Evolutionary conservation across 1,140 invertebrate species (phyloP).

Genomic region (Cephus cinctus): DNA sequence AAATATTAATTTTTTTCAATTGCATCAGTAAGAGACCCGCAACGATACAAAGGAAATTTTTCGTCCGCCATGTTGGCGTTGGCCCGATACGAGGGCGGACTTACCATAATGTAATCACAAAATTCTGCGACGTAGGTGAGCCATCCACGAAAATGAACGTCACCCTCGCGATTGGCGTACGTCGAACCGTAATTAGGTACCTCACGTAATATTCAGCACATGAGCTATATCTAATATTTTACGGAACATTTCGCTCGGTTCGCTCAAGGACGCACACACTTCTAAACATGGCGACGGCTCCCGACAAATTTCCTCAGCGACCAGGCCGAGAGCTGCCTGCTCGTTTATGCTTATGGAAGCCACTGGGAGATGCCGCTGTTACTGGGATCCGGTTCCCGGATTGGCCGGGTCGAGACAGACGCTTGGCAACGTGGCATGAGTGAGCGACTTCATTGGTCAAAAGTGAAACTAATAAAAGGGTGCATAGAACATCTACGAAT

Average conservation of each 20-base stretch:
- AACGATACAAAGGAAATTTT: constrained; percentile 57
- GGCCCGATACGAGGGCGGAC: constrained; percentile 45
- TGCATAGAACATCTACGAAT: constrained; percentile 16
- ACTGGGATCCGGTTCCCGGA: constrained; percentile 13
- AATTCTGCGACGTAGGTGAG: constrained; percentile 52
- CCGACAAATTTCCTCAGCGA: constrained; percentile 17
- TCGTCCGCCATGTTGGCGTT: constrained; percentile 61
- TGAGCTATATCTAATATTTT: constrained; percentile 56
- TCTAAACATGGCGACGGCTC: constrained; percentile 62
- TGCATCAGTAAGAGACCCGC: neutral
- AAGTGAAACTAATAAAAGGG: constrained; percentile 19
- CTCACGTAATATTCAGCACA: constrained; percentile 56
- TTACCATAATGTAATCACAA: constrained; percentile 66
- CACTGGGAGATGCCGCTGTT: constrained; percentile 32
- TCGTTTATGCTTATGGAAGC: constrained; percentile 16
- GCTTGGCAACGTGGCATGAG: constrained; percentile 34
- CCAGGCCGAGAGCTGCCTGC: constrained; percentile 14
- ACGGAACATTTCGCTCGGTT: constrained; percentile 53
- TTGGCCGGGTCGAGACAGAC: constrained; percentile 20
- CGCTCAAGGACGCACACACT: constrained; percentile 58
- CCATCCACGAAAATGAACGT: constrained; percentile 55
- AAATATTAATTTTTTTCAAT: constrained; percentile 2
- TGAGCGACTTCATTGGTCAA: constrained; percentile 23
- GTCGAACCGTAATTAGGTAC: constrained; percentile 54
- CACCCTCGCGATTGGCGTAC: constrained; percentile 42